These are phyloP conservation scores for Lycodopsis pacificus DNA, from an alignment of 2,797 vertebrate genomes.

Conservation along the genomic window DNA sequence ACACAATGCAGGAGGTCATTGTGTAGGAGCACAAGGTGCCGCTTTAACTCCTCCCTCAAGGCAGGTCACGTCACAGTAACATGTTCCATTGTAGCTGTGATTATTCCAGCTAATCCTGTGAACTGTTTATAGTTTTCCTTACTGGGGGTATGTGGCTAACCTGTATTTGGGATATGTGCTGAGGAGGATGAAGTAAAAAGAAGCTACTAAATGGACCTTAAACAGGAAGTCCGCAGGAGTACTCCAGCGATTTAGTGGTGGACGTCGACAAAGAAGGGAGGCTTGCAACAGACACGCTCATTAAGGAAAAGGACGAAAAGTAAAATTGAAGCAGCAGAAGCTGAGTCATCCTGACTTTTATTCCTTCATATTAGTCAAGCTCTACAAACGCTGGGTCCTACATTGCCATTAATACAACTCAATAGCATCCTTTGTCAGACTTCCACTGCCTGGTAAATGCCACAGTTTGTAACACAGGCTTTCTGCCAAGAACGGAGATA, in stretches of 20 bases:
- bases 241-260: background rate
- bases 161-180: constrained; percentile 34
- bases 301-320: background rate
- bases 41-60: constrained; percentile 72
- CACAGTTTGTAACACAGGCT: background rate
- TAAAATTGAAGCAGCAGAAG: background rate
- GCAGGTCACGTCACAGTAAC: constrained; percentile 57
- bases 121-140: constrained; percentile 25
- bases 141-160: constrained; percentile 17
- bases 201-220: background rate
- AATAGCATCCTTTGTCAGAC: background rate
- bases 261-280: background rate
- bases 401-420: background rate
- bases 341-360: background rate
- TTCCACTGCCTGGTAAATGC: background rate
- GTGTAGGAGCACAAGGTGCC: constrained; percentile 66
- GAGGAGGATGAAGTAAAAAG: background rate
- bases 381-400: background rate
- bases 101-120: constrained; percentile 53
- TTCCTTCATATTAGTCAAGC: background rate
- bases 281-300: background rate
- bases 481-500: constrained; percentile 1
- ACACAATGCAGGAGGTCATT: constrained; percentile 59
- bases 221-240: background rate
- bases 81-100: constrained; percentile 70